These are phyloP conservation scores for Amblyjoppa proteus DNA, from an alignment of 2,888 invertebrate species.

Conservation along the genomic window DNA sequence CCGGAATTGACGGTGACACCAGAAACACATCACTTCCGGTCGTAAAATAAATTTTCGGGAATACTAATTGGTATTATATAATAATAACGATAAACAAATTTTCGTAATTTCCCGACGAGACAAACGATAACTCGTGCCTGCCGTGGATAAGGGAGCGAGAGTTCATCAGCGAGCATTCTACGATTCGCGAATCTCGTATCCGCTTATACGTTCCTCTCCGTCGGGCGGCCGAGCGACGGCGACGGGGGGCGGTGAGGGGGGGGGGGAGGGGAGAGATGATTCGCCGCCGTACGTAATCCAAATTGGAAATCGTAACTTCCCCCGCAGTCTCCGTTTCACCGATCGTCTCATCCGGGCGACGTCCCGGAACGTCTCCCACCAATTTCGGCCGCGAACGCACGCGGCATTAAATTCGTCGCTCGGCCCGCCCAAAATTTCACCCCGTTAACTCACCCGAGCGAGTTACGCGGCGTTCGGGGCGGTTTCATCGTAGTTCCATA, in stretches of 20 bases:
- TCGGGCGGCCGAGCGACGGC: too few species aligned
- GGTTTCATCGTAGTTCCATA: not conserved
- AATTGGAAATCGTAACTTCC: conserved; percentile 61
- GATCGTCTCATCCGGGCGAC: not conserved
- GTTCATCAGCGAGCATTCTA: conserved; percentile 55
- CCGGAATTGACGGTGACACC: too few species aligned
- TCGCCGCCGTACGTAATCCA: conserved; percentile 28
- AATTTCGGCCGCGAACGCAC: not conserved
- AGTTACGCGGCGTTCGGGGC: not conserved
- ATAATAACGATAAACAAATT: not conserved
- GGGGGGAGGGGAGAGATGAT: not conserved
- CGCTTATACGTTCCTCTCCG: not conserved
- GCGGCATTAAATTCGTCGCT: conserved; percentile 34
- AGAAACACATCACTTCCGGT: too few species aligned
- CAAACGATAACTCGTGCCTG: not conserved
- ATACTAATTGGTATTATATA: not conserved
- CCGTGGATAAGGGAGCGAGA: conserved; percentile 11
- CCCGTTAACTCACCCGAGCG: not conserved
- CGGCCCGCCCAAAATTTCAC: not conserved
- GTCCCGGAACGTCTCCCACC: not conserved
- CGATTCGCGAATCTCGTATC: conserved; percentile 46
- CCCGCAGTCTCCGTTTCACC: not conserved
- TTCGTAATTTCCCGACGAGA: not conserved
- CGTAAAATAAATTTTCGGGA: not conserved
- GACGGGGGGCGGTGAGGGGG: too few species aligned